A percentile compares a stretch with the other conserved stretches of the same genome.
These are phyloP conservation scores for Clunio marinus DNA, from an alignment of 2,888 invertebrate species.

Conservation along the genomic window DNA sequence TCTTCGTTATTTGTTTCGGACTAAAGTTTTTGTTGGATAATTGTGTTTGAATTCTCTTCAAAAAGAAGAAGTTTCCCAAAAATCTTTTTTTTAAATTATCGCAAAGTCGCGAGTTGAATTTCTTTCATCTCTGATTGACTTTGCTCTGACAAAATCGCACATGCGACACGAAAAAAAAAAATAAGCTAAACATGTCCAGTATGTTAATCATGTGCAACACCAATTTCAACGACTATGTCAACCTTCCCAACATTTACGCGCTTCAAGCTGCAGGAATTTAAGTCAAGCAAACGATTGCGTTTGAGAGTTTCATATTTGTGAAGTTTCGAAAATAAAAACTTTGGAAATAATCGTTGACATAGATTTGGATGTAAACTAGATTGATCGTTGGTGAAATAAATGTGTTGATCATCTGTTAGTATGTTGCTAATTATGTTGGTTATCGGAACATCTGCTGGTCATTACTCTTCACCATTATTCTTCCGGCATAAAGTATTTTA, in stretches of 20 bases:
- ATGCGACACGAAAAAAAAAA: background rate
- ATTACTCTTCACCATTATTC: too few species aligned
- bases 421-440: too few species aligned
- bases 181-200: background rate
- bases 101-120: background rate
- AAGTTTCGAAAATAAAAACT: constrained; percentile 23
- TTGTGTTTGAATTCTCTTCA: background rate
- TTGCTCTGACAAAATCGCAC: background rate
- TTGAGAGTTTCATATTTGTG: constrained; percentile 27
- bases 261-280: constrained; percentile 6
- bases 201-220: constrained; percentile 14
- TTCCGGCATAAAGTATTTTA: too few species aligned
- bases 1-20: background rate
- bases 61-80: background rate
- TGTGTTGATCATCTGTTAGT: background rate
- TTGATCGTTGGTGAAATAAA: background rate
- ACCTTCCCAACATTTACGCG: background rate
- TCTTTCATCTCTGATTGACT: background rate
- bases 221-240: background rate
- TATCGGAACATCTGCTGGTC: too few species aligned
- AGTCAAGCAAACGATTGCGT: constrained; percentile 33
- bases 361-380: background rate
- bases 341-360: background rate
- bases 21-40: too few species aligned
- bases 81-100: too few species aligned